A percentile compares a stretch with the other conserved stretches of the same genome.
phyloP scores from a whole-genome alignment of 2,113 vertebrate species.

The Gambusia affinis region DNA sequence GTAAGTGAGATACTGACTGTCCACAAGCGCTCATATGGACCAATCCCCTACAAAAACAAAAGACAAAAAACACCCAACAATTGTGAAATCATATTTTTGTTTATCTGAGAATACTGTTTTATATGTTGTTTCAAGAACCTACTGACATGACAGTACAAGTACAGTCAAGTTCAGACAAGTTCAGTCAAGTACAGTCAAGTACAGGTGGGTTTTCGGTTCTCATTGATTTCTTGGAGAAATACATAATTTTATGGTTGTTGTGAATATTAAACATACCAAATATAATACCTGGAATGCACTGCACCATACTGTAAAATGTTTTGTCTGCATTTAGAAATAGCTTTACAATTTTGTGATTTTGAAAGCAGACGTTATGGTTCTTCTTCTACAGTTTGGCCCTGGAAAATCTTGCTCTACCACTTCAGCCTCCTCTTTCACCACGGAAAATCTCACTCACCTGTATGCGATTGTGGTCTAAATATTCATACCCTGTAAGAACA shows the following conservation, averaged over 20 bases:
- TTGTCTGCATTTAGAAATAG: not conserved
- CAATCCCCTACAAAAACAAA: no score
- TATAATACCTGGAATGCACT: not conserved
- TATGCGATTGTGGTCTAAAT: not conserved
- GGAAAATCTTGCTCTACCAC: not conserved
- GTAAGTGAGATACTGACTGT: not conserved
- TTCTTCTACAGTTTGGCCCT: not conserved
- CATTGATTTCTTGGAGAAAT: not conserved
- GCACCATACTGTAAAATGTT: not conserved
- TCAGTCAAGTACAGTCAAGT: no score
- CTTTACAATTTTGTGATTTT: no score
- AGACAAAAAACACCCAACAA: not conserved
- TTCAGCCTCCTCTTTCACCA: not conserved
- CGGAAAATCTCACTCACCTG: not conserved
- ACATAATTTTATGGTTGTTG: not conserved
- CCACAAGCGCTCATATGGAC: not conserved
- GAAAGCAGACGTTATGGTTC: not conserved
- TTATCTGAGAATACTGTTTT: not conserved
- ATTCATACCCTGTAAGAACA: not conserved
- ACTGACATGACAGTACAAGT: not conserved
- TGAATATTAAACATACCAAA: not conserved
- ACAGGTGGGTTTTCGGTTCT: not conserved
- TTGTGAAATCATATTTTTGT: not conserved
- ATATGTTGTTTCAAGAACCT: not conserved
- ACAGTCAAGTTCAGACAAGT: no score